A percentile compares a stretch with the other conserved stretches of the same genome.
phyloP scores from a whole-genome alignment of 2,888 invertebrate species.

The Drosophila nigritarsus region DNA sequence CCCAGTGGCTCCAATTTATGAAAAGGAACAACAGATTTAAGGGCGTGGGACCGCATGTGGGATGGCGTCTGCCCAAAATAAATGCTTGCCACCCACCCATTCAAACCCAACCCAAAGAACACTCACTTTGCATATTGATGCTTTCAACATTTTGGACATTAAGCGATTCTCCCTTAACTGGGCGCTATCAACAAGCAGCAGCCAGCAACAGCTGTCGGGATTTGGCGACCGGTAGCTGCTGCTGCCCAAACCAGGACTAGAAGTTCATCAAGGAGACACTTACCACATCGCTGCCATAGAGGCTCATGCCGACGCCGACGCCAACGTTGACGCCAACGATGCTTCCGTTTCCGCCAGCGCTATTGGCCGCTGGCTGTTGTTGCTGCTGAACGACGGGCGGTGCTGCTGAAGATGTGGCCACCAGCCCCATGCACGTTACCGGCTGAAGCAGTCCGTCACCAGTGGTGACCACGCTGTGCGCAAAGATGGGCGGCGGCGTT shows the following conservation, averaged over 20 bases:
- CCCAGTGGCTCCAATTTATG: conserved; percentile 76
- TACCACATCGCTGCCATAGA: conserved; percentile 84
- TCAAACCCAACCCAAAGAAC: neutral
- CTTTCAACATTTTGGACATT: conserved; percentile 75
- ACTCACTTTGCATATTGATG: conserved; percentile 76
- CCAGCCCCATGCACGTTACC: conserved; percentile 80
- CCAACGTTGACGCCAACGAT: conserved; percentile 70
- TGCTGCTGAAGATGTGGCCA: conserved; percentile 71
- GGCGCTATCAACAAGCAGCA: conserved; percentile 66
- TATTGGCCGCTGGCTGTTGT: conserved; percentile 64
- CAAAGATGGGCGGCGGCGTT: conserved; percentile 83
- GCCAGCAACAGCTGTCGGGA: conserved; percentile 15
- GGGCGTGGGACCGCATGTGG: conserved; percentile 3
- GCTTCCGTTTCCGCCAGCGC: conserved; percentile 79
- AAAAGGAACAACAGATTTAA: conserved; percentile 65
- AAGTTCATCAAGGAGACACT: conserved; percentile 81
- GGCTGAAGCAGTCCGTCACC: conserved; percentile 80
- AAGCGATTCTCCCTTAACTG: conserved; percentile 60
- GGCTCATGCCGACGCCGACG: conserved; percentile 72
- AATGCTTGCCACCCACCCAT: conserved; percentile 53
- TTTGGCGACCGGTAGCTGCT: conserved; percentile 16
- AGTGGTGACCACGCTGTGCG: conserved; percentile 83
- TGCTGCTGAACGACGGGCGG: conserved; percentile 58
- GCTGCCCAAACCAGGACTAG: conserved; percentile 39
- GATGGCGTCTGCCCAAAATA: conserved; percentile 50